Conservation (phyloP, 2,797 vertebrate species). For the Parotocinclus haroldoi region DNA sequence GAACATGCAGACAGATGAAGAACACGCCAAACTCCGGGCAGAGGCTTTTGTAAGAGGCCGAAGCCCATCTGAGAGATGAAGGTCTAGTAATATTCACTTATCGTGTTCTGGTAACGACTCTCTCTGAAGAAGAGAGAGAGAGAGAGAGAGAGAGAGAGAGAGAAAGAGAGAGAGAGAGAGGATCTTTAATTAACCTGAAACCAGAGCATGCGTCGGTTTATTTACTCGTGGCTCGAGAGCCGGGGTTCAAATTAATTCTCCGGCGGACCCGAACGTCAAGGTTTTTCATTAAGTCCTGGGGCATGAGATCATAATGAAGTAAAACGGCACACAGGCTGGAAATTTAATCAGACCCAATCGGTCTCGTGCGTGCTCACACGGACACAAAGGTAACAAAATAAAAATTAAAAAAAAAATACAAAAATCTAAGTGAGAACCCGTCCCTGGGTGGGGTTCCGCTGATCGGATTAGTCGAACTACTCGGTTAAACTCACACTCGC, state of each 20-base stretch:
- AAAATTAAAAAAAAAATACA: too few relatives aligned
- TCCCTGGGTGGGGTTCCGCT: background rate
- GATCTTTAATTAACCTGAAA: constrained; percentile 28
- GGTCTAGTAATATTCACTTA: too few relatives aligned
- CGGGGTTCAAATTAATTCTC: constrained; percentile 25
- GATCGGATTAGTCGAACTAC: too few relatives aligned
- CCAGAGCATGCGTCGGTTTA: constrained; percentile 21
- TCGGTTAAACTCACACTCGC: too few relatives aligned
- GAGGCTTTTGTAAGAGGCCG: too few relatives aligned
- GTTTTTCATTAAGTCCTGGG: constrained; percentile 34
- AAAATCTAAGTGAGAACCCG: too few relatives aligned
- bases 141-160: constrained; percentile 4
- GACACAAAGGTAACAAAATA: constrained; percentile 5
- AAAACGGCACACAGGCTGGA: constrained; percentile 13
- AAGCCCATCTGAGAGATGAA: too few relatives aligned
- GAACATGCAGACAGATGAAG: too few relatives aligned
- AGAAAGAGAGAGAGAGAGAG: background rate
- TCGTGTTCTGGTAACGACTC: background rate
- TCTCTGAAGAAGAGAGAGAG: background rate
- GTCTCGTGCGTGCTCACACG: background rate
- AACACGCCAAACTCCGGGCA: too few relatives aligned
- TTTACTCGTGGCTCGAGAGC: constrained; percentile 10
- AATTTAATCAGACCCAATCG: constrained; percentile 26
- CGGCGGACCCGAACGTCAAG: constrained; percentile 6
- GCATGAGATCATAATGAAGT: constrained; percentile 29